These are phyloP conservation scores for Oligia strigilis DNA, from an alignment of 2,888 invertebrate species.

Conservation along the genomic window DNA sequence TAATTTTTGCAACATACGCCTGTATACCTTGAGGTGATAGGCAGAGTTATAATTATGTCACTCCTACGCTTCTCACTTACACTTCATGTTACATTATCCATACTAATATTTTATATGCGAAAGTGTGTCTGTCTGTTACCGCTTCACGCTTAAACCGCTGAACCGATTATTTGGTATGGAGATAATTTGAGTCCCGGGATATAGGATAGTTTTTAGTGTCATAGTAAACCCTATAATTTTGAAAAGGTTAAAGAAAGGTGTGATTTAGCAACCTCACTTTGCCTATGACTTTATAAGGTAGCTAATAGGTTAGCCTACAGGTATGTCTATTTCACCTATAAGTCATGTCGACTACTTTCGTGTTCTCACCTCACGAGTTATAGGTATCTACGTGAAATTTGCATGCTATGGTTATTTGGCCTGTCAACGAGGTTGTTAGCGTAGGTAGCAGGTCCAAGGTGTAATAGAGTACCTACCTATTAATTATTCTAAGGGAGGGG, in stretches of 20 bases:
- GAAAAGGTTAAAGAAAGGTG: conserved; percentile 26
- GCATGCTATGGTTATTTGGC: background rate
- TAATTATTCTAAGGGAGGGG: too few species aligned
- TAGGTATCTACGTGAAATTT: background rate
- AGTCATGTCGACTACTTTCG: conserved; percentile 2
- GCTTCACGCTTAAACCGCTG: too few species aligned
- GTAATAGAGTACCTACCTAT: background rate
- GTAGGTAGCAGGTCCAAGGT: background rate
- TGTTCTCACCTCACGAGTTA: background rate
- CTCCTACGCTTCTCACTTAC: too few species aligned
- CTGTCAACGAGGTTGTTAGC: background rate
- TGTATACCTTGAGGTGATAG: too few species aligned
- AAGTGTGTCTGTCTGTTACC: too few species aligned
- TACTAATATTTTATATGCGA: too few species aligned
- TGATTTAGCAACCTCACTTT: conserved; percentile 20
- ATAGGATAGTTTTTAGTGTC: too few species aligned
- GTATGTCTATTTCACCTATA: background rate
- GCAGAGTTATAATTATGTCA: too few species aligned
- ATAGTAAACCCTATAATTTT: conserved; percentile 1
- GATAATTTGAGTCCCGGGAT: too few species aligned
- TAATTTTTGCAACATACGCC: too few species aligned
- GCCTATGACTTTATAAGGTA: conserved; percentile 15
- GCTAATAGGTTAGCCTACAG: conserved; percentile 11
- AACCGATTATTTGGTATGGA: too few species aligned
- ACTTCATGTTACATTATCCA: background rate